Conservation (phyloP, 2,888 invertebrate species). For the Pollenia labialis region DNA sequence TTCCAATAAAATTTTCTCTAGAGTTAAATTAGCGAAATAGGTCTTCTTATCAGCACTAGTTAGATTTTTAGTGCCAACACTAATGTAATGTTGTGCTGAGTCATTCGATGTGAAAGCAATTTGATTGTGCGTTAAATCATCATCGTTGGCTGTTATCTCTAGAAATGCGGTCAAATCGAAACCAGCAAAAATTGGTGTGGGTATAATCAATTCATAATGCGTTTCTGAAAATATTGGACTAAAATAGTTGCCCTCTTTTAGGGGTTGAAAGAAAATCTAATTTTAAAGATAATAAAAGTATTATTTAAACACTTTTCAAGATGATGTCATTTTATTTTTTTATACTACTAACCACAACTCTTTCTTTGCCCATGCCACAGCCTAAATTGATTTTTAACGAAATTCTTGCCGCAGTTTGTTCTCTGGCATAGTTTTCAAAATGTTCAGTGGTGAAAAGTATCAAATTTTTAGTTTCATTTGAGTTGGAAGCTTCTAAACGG, state of each 20-base stretch:
- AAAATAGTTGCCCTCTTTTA: constrained; percentile 76
- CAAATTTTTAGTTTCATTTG: constrained; percentile 62
- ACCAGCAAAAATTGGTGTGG: constrained; percentile 77
- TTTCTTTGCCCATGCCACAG: constrained; percentile 72
- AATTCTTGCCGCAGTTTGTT: constrained; percentile 74
- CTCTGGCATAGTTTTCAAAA: constrained; percentile 75
- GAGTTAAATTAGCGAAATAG: constrained; percentile 74
- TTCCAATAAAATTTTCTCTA: constrained; percentile 73
- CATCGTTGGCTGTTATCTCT: constrained; percentile 76
- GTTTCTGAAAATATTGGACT: constrained; percentile 75
- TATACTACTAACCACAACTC: constrained; percentile 70
- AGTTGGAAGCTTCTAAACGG: constrained; percentile 57
- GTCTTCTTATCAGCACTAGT: constrained; percentile 69
- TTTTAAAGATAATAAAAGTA: background rate
- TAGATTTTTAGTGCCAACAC: constrained; percentile 63
- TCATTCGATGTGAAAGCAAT: constrained; percentile 75
- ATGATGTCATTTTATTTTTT: background rate
- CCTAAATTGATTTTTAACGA: constrained; percentile 71
- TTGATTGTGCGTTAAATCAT: constrained; percentile 76
- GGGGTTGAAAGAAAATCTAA: constrained; percentile 75
- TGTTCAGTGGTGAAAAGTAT: constrained; percentile 75
- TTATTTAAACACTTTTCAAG: background rate
- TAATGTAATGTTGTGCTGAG: constrained; percentile 70
- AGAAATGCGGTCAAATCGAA: constrained; percentile 76
- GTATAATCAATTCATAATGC: constrained; percentile 75